These are phyloP conservation scores for Priocnemis perturbator DNA, from an alignment of 2,888 invertebrate species.

Conservation along the genomic window DNA sequence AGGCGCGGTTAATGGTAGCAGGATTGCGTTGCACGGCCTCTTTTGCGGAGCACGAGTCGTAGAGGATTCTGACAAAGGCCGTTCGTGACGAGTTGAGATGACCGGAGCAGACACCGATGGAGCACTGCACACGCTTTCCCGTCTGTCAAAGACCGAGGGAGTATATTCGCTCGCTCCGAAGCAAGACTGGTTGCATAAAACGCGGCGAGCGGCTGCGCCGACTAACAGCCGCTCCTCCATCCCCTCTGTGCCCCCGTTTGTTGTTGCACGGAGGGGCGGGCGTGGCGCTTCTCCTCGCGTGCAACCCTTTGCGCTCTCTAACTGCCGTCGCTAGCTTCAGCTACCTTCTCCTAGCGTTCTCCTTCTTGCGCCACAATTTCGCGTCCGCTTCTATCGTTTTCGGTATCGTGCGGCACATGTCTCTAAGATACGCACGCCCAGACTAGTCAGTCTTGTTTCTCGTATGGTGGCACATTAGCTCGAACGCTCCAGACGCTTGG, in stretches of 20 bases:
- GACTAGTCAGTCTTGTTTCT: no score
- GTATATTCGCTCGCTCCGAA: conserved; percentile 68
- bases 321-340: conserved; percentile 18
- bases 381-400: background rate
- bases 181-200: conserved; percentile 74
- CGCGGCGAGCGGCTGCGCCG: conserved; percentile 72
- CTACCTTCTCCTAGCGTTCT: background rate
- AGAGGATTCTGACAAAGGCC: conserved; percentile 30
- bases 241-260: conserved; percentile 27
- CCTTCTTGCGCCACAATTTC: background rate
- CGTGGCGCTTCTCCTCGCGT: conserved; percentile 64
- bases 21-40: conserved; percentile 21
- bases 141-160: conserved; percentile 61
- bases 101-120: conserved; percentile 47
- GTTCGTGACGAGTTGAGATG: conserved; percentile 34
- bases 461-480: background rate
- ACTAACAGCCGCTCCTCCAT: conserved; percentile 55
- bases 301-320: conserved; percentile 48
- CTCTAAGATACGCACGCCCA: no score
- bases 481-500: background rate
- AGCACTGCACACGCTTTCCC: conserved; percentile 60
- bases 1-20: conserved; percentile 21
- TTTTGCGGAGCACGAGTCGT: conserved; percentile 17
- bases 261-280: conserved; percentile 64
- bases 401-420: background rate